These are phyloP conservation scores for Holocentrus rufus DNA, from an alignment of 2,797 vertebrate species.

Conservation along the genomic window DNA sequence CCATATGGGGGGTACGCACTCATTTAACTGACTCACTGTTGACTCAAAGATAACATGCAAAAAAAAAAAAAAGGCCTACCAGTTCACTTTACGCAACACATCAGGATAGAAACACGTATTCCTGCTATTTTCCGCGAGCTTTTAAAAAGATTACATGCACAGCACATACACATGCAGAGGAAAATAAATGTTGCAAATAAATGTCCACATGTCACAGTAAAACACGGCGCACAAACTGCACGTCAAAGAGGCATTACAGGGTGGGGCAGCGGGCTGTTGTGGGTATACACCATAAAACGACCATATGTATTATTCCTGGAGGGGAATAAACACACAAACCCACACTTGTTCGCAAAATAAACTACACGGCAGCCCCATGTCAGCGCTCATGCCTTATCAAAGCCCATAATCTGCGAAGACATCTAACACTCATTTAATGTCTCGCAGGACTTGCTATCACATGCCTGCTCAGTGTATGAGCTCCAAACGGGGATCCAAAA, in stretches of 20 bases:
- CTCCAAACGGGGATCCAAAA: conserved; percentile 31
- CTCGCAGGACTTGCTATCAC: conserved; percentile 17
- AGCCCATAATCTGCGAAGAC: conserved; percentile 14
- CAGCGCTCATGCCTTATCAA: conserved; percentile 1
- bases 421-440: conserved; percentile 5
- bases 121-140: no score
- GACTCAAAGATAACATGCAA: no score
- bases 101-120: no score
- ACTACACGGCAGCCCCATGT: not conserved
- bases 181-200: not conserved
- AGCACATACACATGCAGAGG: not conserved
- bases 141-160: no score
- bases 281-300: conserved; percentile 4
- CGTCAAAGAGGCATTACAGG: not conserved
- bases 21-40: no score
- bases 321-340: conserved; percentile 10
- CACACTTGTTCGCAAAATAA: conserved; percentile 10
- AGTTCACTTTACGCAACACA: no score
- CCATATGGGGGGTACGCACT: not conserved
- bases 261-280: not conserved
- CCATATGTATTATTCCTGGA: conserved; percentile 11
- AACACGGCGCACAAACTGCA: not conserved
- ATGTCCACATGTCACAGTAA: not conserved
- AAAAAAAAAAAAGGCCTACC: no score
- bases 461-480: conserved; percentile 17